Conservation (phyloP, 2,113 vertebrate species). For the Serranochromis macrocephalus region DNA sequence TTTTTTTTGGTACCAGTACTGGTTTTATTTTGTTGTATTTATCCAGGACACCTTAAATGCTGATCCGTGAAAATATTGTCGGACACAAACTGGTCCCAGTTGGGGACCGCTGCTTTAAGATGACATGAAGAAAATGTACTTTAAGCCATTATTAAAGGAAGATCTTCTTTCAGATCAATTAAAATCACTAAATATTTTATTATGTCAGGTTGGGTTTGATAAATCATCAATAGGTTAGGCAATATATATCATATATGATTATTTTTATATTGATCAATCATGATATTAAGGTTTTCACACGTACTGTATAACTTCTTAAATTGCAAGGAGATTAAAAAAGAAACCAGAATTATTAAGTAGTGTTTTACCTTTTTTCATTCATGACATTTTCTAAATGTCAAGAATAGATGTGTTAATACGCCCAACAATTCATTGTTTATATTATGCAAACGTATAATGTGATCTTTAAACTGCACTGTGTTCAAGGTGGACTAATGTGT, state of each 20-base stretch:
- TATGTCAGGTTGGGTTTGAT: background rate
- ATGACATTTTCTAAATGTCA: background rate
- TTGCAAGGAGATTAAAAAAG: background rate
- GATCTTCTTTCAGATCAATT: background rate
- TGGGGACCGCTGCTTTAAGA: background rate
- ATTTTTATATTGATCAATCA: background rate
- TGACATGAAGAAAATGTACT: background rate
- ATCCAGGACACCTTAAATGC: background rate
- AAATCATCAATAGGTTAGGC: background rate
- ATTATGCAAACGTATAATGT: background rate
- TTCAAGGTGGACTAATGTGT: background rate
- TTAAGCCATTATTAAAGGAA: background rate
- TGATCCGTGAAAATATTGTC: background rate
- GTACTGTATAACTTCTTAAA: background rate
- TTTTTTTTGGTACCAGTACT: background rate
- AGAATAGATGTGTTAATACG: background rate
- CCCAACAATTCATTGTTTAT: background rate
- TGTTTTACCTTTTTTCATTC: background rate
- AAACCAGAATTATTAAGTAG: background rate
- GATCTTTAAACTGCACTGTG: background rate
- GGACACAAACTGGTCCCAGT: background rate
- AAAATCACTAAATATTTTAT: background rate
- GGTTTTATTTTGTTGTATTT: background rate
- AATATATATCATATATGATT: background rate
- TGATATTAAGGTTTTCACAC: background rate